These are phyloP conservation scores for Parapristionchus giblindavisi DNA, from an alignment of 2,888 invertebrate genomes.

Conservation along the genomic window DNA sequence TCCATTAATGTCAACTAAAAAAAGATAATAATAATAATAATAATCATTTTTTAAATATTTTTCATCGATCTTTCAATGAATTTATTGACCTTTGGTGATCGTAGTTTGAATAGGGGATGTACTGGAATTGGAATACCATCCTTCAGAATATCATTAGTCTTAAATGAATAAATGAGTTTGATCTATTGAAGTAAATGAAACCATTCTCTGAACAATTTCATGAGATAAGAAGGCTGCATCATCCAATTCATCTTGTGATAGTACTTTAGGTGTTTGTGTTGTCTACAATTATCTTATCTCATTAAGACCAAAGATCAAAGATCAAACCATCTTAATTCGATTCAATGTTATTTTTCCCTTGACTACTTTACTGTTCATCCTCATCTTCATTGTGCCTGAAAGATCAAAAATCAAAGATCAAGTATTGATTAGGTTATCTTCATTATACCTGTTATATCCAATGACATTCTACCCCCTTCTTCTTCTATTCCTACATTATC, in stretches of 20 bases:
- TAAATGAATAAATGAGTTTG: no score
- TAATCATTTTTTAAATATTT: background rate
- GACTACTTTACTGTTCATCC: conserved; percentile 61
- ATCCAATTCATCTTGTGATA: conserved; percentile 66
- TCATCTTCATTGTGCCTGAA: conserved; percentile 62
- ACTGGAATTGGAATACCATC: conserved; percentile 68
- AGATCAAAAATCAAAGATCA: background rate
- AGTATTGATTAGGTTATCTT: background rate
- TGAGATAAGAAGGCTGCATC: conserved; percentile 64
- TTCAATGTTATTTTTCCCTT: conserved; percentile 64
- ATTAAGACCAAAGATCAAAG: background rate
- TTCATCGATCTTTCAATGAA: background rate
- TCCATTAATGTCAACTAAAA: conserved; percentile 61
- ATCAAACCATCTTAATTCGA: conserved; percentile 38
- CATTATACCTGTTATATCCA: conserved; percentile 26
- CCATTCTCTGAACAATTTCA: conserved; percentile 64
- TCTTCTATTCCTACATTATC: conserved; percentile 34
- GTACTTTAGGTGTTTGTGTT: conserved; percentile 60
- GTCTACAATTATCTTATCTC: conserved; percentile 45
- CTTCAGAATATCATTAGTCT: conserved; percentile 65
- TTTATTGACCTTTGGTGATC: conserved; percentile 60
- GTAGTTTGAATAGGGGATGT: conserved; percentile 66
- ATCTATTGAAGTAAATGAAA: background rate
- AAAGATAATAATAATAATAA: background rate
- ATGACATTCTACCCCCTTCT: conserved; percentile 16